Evolutionary conservation across 2,888 invertebrate genomes (phyloP), one percentile per base, ranked within the genome.

Genomic region (Apeira syringaria): DNA sequence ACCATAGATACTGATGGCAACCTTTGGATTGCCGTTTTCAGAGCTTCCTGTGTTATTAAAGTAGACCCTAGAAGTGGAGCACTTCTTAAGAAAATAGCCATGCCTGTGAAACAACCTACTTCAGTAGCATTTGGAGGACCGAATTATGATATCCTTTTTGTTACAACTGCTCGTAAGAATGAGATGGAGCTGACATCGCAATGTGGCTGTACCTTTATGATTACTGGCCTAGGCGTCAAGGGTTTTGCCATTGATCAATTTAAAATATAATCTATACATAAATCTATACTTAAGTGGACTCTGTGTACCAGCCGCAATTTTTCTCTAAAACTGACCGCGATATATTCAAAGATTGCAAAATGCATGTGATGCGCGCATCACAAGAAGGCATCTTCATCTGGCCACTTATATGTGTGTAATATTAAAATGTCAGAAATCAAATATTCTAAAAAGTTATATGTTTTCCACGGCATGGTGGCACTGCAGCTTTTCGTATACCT

Each of bases 1-100:
- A 94, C 95, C 25, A 94, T 95, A 32, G 96, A 96, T 72, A 87
- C 91, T 0, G 93, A 94, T 43, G 95, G 94, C 1, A 94, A 94
- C 15, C n/a, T 15, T 15, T 15, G 4, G 4, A 15, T 15, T 15
- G 15, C 15, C 15, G 15, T 15, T 3, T 15, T 3, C 4, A 84
- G 88, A 37, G 94, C 92, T 1, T 90, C 92, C 5, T 91, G 92
- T 64, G 86, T 91, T 9, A 48, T 91, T 26, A 78, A 92, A 56
- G 68, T 93, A 12, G 84, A 93, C 63, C 92, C 93, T 0, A 74
- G 64, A 6, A 81, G 75, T 5, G 91, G 92, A 2, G 84, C 91
- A 38, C 66, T 94, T 1, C 70, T 94, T 1, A 80, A 89, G 30
- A 90, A 90, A 47, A 80, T 95, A 4, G 72, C 90, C 6, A 73